Conservation (phyloP, 2,113 vertebrate species). For the human (Homo sapiens) region DNA sequence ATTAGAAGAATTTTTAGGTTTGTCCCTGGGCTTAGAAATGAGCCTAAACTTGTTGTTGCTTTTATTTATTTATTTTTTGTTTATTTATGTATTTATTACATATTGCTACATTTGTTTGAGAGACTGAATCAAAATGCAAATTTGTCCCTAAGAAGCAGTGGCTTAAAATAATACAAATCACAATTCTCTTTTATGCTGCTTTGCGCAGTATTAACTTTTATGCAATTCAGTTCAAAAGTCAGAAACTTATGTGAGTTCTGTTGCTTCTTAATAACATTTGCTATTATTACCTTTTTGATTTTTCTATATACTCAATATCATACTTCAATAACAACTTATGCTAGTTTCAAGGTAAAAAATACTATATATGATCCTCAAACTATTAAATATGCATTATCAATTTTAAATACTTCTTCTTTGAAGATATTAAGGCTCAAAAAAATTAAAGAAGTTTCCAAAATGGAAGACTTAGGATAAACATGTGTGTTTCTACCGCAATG, state of each 20-base stretch:
- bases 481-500: background rate
- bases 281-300: background rate
- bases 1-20: background rate
- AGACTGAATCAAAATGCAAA: background rate
- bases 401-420: background rate
- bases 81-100: background rate
- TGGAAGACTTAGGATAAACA: background rate
- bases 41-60: background rate
- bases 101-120: background rate
- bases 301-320: background rate
- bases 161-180: background rate
- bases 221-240: background rate
- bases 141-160: background rate
- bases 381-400: background rate
- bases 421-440: background rate
- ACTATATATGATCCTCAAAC: background rate
- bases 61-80: background rate
- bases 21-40: background rate
- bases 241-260: background rate
- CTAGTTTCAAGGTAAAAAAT: background rate
- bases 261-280: background rate
- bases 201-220: background rate
- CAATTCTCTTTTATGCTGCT: background rate
- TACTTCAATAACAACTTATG: background rate
- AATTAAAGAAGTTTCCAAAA: background rate